Evolutionary conservation across 2,113 vertebrate genomes (phyloP), one percentile per base, ranked within the genome.

Genomic region (Trochalopteron elliotii): DNA sequence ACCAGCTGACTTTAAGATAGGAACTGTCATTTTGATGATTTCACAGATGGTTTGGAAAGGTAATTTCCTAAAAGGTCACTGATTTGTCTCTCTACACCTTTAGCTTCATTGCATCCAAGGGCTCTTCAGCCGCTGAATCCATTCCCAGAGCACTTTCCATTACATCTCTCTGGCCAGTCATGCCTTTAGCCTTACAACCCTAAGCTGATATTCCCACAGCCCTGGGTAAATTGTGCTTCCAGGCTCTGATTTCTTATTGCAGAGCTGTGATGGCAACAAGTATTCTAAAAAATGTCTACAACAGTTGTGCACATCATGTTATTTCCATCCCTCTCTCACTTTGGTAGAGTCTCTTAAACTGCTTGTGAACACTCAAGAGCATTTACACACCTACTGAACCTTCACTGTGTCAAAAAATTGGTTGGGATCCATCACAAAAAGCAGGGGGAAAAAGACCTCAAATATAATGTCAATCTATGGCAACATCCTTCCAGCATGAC

Each of bases 11-110:
- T 61, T 4, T 11, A 22, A 85, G 45, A 45, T 50, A 30, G 84
- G n/a, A 96, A 57, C 53, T 83, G 91, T 89, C 84, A 87, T 55
- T 82, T 5, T 74, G 70, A 94, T 80, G 74, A 61, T 85, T 91
- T 96, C 78, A 94, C 82, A 74, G 75, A 76, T 42, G 40, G 94
- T 64, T 91, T 87, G 53, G 83, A 85, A 96, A 83, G 50, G 49
- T 45, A 76, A 11, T 94, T 94, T 31, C 77, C 86, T 71, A 40
- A 87, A 92, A 80, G 93, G 78, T 96, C 89, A 83, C 78, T 9
- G 78, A 45, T 67, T 91, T 61, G 53, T 78, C 59, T 89, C 55
- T 83, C 87, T 57, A n/a, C 61, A 72, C 84, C 91, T 94, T 89
- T 83, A 80, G 70, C 75, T 83, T 89, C 89, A n/a, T 4, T 59